A percentile compares a stretch with the other conserved stretches of the same genome.
These are phyloP conservation scores for Nemoura dubitans DNA, from an alignment of 2,888 invertebrate genomes.

Conservation along the genomic window DNA sequence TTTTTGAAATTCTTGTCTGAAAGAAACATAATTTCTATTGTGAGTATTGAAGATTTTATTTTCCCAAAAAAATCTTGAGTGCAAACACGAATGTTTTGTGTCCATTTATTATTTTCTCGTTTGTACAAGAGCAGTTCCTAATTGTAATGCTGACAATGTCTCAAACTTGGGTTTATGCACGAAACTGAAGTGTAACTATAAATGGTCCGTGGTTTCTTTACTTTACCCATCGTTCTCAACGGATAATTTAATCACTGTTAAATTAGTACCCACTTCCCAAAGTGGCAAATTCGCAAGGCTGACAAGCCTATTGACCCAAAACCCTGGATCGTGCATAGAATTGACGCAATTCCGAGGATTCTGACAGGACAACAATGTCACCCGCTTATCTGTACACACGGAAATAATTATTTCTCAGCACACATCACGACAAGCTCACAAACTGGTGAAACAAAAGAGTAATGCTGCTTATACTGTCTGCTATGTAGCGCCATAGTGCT, in stretches of 20 bases:
- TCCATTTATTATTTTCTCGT: too few species aligned
- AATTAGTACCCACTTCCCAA: neutral
- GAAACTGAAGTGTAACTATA: too few species aligned
- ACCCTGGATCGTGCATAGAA: neutral
- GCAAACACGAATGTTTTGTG: too few species aligned
- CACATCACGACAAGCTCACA: neutral
- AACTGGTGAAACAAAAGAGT: neutral
- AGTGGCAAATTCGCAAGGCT: neutral
- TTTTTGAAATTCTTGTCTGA: too few species aligned
- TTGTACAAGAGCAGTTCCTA: too few species aligned
- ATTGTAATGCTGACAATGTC: too few species aligned
- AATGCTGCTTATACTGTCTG: slow-evolving; percentile 1
- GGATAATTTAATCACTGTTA: neutral
- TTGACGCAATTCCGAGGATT: neutral
- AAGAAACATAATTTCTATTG: too few species aligned
- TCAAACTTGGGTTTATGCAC: too few species aligned
- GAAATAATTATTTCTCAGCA: neutral
- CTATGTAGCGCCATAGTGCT: too few species aligned
- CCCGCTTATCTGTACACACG: neutral
- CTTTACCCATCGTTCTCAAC: neutral
- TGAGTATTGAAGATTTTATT: too few species aligned
- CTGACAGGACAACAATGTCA: neutral
- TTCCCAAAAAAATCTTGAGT: too few species aligned
- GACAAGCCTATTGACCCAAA: neutral
- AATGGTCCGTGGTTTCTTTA: too few species aligned